Conservation (phyloP, 2,113 vertebrate species). For the Protobothrops mucrosquamatus region DNA sequence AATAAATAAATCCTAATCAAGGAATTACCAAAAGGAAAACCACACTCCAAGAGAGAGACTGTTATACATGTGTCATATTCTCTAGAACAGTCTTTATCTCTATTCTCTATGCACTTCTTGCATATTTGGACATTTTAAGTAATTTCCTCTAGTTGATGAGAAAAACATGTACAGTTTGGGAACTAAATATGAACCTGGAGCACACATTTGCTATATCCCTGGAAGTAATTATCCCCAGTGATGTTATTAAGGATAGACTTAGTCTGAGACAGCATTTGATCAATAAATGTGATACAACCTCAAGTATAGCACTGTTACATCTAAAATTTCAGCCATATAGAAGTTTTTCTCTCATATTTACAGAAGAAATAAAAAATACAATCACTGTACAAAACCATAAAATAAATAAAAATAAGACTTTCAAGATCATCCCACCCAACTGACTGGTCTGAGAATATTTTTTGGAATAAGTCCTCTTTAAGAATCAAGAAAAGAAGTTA, state of each 20-base stretch:
- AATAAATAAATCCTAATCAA: no score
- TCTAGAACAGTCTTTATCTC: no score
- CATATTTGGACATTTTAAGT: no score
- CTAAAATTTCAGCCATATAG: not conserved
- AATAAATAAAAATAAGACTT: constrained; percentile 3
- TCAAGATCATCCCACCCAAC: not conserved
- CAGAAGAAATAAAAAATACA: constrained; percentile 5
- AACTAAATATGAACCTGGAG: not conserved
- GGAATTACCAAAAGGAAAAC: no score
- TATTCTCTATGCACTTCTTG: no score
- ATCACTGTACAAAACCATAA: constrained; percentile 12
- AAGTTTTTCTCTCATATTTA: not conserved
- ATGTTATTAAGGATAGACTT: not conserved
- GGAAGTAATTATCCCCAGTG: not conserved
- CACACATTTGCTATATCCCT: not conserved
- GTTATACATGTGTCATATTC: no score
- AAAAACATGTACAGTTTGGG: not conserved
- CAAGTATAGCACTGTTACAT: not conserved
- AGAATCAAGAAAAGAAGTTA: constrained; percentile 5
- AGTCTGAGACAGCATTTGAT: not conserved
- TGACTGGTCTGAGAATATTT: constrained; percentile 17
- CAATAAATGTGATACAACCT: not conserved
- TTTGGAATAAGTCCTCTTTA: constrained; percentile 11
- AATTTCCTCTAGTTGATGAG: not conserved
- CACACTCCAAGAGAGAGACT: no score